Evolutionary conservation across 2,797 vertebrate genomes (phyloP), one percentile per base, ranked within the genome.

Genomic region (Emys orbicularis): DNA sequence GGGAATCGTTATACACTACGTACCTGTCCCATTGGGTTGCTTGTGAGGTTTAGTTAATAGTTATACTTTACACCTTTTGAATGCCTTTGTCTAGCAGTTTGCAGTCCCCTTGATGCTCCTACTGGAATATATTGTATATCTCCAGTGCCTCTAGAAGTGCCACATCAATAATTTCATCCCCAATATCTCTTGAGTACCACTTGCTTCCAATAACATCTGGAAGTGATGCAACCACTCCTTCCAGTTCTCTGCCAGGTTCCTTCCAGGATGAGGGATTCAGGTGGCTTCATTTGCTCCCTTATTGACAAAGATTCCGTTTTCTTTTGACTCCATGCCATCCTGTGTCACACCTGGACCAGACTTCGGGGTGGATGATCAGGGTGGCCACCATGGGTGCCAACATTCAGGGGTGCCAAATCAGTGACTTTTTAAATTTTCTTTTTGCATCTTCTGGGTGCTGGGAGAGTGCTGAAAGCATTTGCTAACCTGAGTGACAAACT

Each of bases 261-360:
- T 21, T 49, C 52, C 72, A 79, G 61, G 37, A 83, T 56, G 84
- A 50, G 80, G 8, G 50, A 11, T 16, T 44, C 72, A 6, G 27
- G 8, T 11, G 15, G 1, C 1, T 74, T 89, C 29, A 3, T 34
- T 9, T 18, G 12, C 56, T 86, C 52, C 44, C 23, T 23, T 74
- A 44, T 27, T 44, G 37, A 68, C 0, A 0, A 47, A 15, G 3
- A 23, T 80, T 0, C 41, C 16, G 15, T 52, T 80, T 83, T 13
- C 21, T 37, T 83, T 79, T n/a, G n/a, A 27, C 31, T 31, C 6
- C 56, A 61, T 74, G 16, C 5, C 11, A 18, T 21, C n/a, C 12
- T 13, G 0, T n/a, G 59, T 86, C 23, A 54, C 25, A 6, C 29
- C 34, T 34, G 15, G 34, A 15, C 8, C 61, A n/a, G 34, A 8